These are phyloP conservation scores for Phytoseiulus persimilis DNA, from an alignment of 2,888 invertebrate genomes.

Conservation along the genomic window DNA sequence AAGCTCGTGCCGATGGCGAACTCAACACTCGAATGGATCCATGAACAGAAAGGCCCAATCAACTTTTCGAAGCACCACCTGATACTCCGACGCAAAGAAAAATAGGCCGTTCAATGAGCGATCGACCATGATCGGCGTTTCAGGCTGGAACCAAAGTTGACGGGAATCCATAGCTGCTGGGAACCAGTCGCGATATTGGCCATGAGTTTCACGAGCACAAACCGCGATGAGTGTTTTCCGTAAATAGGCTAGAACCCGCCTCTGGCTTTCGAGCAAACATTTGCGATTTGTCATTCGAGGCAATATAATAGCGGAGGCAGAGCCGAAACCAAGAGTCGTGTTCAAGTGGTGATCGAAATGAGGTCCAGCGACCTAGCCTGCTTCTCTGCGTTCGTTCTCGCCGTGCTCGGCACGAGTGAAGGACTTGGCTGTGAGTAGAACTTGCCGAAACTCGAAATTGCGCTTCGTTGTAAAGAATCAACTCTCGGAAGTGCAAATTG, in stretches of 20 bases:
- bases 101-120: too few relatives aligned
- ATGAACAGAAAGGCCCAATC: too few relatives aligned
- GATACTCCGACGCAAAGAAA: too few relatives aligned
- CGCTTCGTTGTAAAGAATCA: neutral
- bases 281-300: neutral
- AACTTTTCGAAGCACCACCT: too few relatives aligned
- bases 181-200: neutral
- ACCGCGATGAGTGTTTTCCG: neutral
- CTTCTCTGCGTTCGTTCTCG: neutral
- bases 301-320: neutral
- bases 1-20: too few relatives aligned
- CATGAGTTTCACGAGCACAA: neutral
- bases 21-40: too few relatives aligned
- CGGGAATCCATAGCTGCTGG: neutral
- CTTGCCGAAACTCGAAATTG: neutral
- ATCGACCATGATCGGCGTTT: too few relatives aligned
- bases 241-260: neutral
- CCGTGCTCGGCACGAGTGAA: neutral
- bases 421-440: neutral
- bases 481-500: neutral
- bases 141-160: neutral
- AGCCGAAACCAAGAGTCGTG: neutral
- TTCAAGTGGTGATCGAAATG: neutral
- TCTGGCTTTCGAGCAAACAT: neutral
- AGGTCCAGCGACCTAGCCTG: neutral